phyloP scores from a whole-genome alignment of 2,113 vertebrate genomes.

The Chitala chitala region DNA sequence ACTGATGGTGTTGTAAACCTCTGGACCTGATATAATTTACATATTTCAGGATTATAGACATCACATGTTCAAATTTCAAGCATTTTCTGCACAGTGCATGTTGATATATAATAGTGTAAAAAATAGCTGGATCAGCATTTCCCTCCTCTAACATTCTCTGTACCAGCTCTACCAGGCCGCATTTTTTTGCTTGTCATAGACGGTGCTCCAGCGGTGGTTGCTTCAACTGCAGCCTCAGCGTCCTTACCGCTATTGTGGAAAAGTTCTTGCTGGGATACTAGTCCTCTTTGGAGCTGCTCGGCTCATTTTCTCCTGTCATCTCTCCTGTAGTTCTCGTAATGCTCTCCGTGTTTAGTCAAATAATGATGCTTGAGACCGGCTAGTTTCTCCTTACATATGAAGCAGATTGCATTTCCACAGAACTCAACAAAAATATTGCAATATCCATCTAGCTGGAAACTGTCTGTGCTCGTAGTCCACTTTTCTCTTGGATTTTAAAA shows the following conservation, averaged over 20 bases:
- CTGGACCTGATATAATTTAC: conserved; percentile 29
- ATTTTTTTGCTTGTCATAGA: conserved; percentile 36
- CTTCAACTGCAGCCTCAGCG: conserved; percentile 22
- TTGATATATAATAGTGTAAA: conserved; percentile 40
- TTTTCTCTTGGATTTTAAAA: conserved; percentile 27
- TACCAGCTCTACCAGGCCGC: conserved; percentile 31
- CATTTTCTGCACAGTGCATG: conserved; percentile 36
- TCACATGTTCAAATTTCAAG: conserved; percentile 27
- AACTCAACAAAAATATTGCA: conserved; percentile 29
- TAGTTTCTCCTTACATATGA: conserved; percentile 28
- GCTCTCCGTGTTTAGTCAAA: conserved; percentile 19
- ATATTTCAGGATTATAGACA: conserved; percentile 32
- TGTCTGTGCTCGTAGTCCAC: conserved; percentile 29
- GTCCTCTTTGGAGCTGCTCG: conserved; percentile 5
- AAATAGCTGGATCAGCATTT: conserved; percentile 17
- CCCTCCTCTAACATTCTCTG: conserved; percentile 29
- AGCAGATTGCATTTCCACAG: conserved; percentile 25
- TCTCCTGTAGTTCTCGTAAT: conserved; percentile 18
- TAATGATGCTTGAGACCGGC: conserved; percentile 29
- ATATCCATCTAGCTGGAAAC: conserved; percentile 30
- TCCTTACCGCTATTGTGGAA: conserved; percentile 28
- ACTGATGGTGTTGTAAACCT: conserved; percentile 21
- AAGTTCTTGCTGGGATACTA: conserved; percentile 23
- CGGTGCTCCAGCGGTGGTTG: conserved; percentile 20
- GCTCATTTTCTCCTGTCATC: conserved; percentile 7